Evolutionary conservation across 2,797 vertebrate species (phyloP), one percentile per base, ranked within the genome.

Genomic region (Liparis tanakae): DNA sequence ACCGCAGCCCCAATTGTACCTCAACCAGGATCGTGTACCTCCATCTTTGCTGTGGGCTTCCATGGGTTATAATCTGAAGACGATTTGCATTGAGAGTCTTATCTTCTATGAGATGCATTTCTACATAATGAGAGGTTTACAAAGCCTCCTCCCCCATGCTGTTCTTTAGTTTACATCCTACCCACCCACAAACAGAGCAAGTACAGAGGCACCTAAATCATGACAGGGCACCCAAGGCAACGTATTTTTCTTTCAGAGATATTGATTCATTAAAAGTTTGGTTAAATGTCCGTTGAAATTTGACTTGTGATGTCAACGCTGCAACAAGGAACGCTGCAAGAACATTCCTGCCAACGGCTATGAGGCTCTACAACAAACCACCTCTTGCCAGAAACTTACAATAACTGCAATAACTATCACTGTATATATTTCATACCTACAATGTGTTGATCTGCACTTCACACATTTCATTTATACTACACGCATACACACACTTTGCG

Each of bases 61-160:
- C 56, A n/a, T 14, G n/a, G 54, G 70, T 70, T 43, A 2, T 57
- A 46, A 78, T 80, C 78, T 62, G 12, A 73, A 72, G 54, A 72
- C 18, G 67, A 63, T 83, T 82, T 77, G 20, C 67, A 76, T 77
- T 80, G 51, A 59, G 62, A 70, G 78, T 81, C 62, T 74, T 79
- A 72, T 79, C 66, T 75, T 64, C 36, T 30, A 22, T 67, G 54
- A 58, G 3, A 77, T 72, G 76, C 79, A 70, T 78, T 85, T 67
- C 73, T 53, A 54, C 69, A 58, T 75, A 80, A 83, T 67, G 43
- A 81, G 68, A 54, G 70, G 67, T 82, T 77, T 81, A 74, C 73
- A 82, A 76, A 67, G 62, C 34, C 50, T 54, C 37, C 25, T 54
- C 61, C 76, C 43, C 58, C 41, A 30, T 22, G 30, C 0, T 25